A percentile compares a stretch with the other conserved stretches of the same genome.
Evolutionary conservation across 2,113 vertebrate genomes (phyloP).

Genomic region (Fregata magnificens): DNA sequence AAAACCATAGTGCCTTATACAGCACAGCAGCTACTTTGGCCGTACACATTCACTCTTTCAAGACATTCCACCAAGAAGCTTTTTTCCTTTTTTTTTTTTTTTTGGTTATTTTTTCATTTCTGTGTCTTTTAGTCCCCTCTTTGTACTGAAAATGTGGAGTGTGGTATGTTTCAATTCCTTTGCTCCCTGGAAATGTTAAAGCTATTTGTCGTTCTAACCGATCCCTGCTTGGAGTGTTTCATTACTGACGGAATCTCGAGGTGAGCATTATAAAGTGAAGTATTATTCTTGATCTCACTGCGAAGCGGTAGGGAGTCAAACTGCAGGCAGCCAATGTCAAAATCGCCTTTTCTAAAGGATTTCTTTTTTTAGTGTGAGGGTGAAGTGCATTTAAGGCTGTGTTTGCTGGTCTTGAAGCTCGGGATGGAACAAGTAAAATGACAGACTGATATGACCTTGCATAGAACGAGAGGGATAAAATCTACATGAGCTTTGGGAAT

Average conservation of each 20-base stretch:
- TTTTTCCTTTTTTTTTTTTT: not conserved
- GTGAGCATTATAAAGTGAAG: conserved; percentile 54
- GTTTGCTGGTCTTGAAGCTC: conserved; percentile 51
- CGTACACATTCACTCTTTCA: not conserved
- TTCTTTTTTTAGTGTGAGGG: not conserved
- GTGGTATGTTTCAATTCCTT: conserved; percentile 30
- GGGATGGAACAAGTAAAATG: not conserved
- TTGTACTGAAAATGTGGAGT: conserved; percentile 10
- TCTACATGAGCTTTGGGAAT: conserved; percentile 42
- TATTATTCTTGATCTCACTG: conserved; percentile 49
- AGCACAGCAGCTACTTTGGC: not conserved
- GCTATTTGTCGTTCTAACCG: conserved; percentile 60
- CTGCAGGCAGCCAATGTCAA: conserved; percentile 49
- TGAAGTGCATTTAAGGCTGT: conserved; percentile 35
- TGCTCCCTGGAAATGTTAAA: conserved; percentile 40
- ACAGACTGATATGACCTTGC: conserved; percentile 38
- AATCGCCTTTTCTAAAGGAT: conserved; percentile 17
- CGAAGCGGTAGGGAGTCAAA: conserved; percentile 23
- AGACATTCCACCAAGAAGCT: not conserved
- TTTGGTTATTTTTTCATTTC: not conserved
- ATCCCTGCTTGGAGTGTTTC: conserved; percentile 66
- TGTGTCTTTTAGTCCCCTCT: not conserved
- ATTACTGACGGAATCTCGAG: conserved; percentile 60
- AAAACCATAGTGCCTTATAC: not conserved
- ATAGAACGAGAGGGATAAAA: conserved; percentile 31